phyloP scores from a whole-genome alignment of 2,797 vertebrate genomes.

The Mormyrus hasselquistii region DNA sequence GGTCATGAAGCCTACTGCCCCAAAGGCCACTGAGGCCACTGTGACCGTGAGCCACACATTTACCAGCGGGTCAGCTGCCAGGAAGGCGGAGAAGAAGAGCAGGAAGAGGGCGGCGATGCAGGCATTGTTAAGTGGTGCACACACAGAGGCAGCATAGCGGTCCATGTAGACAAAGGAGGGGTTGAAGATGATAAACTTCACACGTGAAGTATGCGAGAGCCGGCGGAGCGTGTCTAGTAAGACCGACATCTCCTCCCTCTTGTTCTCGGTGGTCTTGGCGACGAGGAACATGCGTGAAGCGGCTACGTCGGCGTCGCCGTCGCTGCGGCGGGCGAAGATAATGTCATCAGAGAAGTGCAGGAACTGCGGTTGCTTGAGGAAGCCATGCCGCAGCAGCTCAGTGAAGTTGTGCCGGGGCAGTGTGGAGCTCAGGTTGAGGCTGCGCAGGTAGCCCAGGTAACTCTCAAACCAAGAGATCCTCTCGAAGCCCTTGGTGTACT shows the following conservation, averaged over 20 bases:
- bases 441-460: conserved; percentile 88
- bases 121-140: conserved; percentile 90
- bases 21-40: conserved; percentile 91
- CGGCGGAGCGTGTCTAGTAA: conserved; percentile 92
- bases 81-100: conserved; percentile 90
- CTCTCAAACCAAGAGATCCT: conserved; percentile 98
- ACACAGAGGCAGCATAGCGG: conserved; percentile 88
- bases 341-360: conserved; percentile 95
- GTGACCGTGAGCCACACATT: conserved; percentile 92
- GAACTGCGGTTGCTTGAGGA: conserved; percentile 81
- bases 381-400: conserved; percentile 78
- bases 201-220: conserved; percentile 89
- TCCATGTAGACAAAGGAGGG: conserved; percentile 98
- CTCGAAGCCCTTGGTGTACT: conserved; percentile 96
- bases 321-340: conserved; percentile 88
- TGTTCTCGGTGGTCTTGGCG: conserved; percentile 95
- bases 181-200: conserved; percentile 97
- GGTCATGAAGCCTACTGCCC: conserved; percentile 97
- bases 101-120: conserved; percentile 95
- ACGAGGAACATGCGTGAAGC: conserved; percentile 95
- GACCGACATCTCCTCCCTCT: conserved; percentile 92
- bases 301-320: conserved; percentile 83
- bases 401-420: conserved; percentile 90
- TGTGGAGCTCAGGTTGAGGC: conserved; percentile 83
- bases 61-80: conserved; percentile 87